Evolutionary conservation across 2,113 vertebrate species (phyloP), one percentile per base, ranked within the genome.

Genomic region (Cebus imitator): DNA sequence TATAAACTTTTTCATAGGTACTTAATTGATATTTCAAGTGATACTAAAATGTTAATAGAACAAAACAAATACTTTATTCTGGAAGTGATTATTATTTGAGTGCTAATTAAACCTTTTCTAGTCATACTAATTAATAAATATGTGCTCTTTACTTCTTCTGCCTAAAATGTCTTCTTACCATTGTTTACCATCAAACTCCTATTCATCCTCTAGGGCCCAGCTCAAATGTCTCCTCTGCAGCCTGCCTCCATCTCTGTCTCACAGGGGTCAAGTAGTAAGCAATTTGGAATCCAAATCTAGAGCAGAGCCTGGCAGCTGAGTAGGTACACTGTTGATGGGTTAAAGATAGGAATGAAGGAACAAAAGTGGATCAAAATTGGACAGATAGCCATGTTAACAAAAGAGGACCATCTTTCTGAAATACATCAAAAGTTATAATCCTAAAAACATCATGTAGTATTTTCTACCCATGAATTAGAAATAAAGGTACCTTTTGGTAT

Each of bases 391-490:
- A 75, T 45, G 12, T 70, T 95, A 92, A 76, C 12, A 66, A 90
- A 95, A 35, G 43, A 76, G 1, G 94, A 97, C 30, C 82, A 80
- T n/a, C 91, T 68, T 72, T 88, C 91, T 1, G 0, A 90, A 96
- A 76, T 43, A 96, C 98, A 97, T 75, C 68, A 40, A 83, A 97
- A 96, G 58, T 23, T 55, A 43, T 57, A 25, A 68, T 96, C 97
- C 70, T 94, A 78, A 83, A 95, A 92, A 61, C 0, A 40, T 64
- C 61, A 68, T 9, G n/a, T 0, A 0, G 48, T 96, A 43, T 35
- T 97, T n/a, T 23, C 48, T 92, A 87, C 93, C 88, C 81, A 78
- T 87, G 95, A 98, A 96, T 83, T 58, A 66, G 72, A 97, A 97
- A n/a, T 35, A 96, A 93, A 88, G 37, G 79, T 40, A 79, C 4